phyloP scores from a whole-genome alignment of 2,888 invertebrate species.

The Trissolcus japonicus region DNA sequence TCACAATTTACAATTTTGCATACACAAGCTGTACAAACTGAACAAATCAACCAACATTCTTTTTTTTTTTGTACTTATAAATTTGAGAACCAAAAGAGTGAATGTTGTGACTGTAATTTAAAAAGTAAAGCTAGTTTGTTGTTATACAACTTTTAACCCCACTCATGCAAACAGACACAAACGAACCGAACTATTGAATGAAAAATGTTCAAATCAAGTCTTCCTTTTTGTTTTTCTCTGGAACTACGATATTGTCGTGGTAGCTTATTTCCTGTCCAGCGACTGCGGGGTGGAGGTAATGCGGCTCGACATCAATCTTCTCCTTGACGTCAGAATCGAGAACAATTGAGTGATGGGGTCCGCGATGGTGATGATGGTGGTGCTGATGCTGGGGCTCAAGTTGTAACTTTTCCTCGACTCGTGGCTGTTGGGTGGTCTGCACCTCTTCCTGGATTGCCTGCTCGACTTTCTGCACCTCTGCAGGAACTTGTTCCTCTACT shows the following conservation, averaged over 20 bases:
- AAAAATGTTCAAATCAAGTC: conserved; percentile 61
- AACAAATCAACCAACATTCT: background rate
- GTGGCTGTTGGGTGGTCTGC: background rate
- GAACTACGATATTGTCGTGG: conserved; percentile 70
- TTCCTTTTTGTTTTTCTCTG: conserved; percentile 72
- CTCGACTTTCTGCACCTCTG: conserved; percentile 33
- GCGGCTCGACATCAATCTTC: conserved; percentile 80
- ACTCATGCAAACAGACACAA: background rate
- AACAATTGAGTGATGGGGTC: conserved; percentile 79
- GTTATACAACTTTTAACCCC: background rate
- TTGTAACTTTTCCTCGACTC: conserved; percentile 45
- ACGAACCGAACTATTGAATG: background rate
- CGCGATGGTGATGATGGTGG: conserved; percentile 70
- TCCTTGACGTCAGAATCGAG: conserved; percentile 77
- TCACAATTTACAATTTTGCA: conserved; percentile 4
- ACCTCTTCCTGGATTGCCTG: conserved; percentile 29
- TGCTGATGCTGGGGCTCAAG: conserved; percentile 61
- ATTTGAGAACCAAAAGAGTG: background rate
- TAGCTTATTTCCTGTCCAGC: conserved; percentile 80
- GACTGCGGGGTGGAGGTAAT: conserved; percentile 80
- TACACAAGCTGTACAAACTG: conserved; percentile 12
- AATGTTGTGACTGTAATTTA: background rate
- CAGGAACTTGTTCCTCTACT: conserved; percentile 40
- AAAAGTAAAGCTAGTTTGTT: background rate
- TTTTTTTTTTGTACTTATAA: background rate